Conservation (phyloP, 2,113 vertebrate species). For the Megaceryle maxima region DNA sequence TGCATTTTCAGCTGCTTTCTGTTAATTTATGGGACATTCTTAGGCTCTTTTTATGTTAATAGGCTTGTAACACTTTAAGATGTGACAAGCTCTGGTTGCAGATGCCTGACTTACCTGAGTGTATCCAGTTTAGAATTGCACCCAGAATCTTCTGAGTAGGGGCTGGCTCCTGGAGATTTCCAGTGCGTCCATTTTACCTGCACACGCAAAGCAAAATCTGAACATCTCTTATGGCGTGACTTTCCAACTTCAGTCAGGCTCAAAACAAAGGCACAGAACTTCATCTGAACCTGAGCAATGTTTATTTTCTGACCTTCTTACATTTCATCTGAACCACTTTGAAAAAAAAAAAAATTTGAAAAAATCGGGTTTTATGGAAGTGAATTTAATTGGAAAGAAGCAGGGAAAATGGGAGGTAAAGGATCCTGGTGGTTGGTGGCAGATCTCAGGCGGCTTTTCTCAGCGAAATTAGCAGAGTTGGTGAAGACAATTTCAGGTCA, state of each 20-base stretch:
- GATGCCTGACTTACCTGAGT: neutral
- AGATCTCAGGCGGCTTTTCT: neutral
- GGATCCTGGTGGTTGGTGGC: neutral
- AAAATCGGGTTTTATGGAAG: neutral
- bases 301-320: neutral
- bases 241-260: neutral
- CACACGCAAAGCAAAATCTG: accelerated
- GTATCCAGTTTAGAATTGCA: neutral
- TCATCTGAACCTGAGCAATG: neutral
- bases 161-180: neutral
- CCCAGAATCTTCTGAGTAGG: neutral
- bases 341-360: neutral
- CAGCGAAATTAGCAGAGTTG: neutral
- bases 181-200: neutral
- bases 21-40: neutral
- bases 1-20: neutral
- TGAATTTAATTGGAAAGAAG: neutral
- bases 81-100: neutral
- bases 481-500: constrained; percentile 19
- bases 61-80: neutral
- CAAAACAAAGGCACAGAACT: neutral
- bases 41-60: neutral
- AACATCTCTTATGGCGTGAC: too few species aligned
- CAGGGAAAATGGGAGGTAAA: neutral
- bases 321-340: neutral